Evolutionary conservation across 2,113 vertebrate genomes (phyloP), one percentile per base, ranked within the genome.

Genomic region (Corythaixoides concolor): DNA sequence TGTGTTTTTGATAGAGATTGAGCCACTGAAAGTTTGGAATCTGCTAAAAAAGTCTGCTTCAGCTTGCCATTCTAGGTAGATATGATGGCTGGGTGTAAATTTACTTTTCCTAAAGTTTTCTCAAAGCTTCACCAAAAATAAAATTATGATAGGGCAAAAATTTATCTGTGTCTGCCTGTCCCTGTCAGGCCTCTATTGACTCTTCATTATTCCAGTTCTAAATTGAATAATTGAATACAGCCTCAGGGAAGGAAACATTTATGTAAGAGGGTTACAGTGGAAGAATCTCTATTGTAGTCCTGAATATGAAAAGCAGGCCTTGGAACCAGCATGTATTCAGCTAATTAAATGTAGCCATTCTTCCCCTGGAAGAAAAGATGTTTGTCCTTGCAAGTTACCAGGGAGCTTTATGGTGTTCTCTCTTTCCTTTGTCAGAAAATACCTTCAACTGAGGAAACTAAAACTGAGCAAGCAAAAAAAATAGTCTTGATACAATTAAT

Each of bases 211-310:
- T 81, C 39, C 27, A 49, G 39, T 60, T 87, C 68, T 79, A 64
- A 91, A 92, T 45, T 81, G 91, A 95, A 93, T 55, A 28, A 92
- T 45, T 81, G 91, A 95, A 93, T 55, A 28, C 56, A 78, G 80
- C 94, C 86, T 95, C 53, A 37, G 95, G 87, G 87, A 94, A 82
- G 80, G 94, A 96, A 89, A 94, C 68, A 81, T 67, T 95, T 92
- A 92, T 86, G 20, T 78, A 92, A 95, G 89, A 90, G 76, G 23
- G 30, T 69, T 86, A 72, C 27, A 55, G 74, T 85, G 69, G 70
- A 90, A 64, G 53, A 67, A 60, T 91, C 35, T 91, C 64, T 78
- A 4, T 89, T 39, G 58, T 78, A 66, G 43, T 82, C 58, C 53
- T 88, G 39, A 19, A 24, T 41, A 15, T 39, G 45, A 79, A 79